Evolutionary conservation across 2,888 invertebrate species (phyloP).

Genomic region (Melolontha melolontha): DNA sequence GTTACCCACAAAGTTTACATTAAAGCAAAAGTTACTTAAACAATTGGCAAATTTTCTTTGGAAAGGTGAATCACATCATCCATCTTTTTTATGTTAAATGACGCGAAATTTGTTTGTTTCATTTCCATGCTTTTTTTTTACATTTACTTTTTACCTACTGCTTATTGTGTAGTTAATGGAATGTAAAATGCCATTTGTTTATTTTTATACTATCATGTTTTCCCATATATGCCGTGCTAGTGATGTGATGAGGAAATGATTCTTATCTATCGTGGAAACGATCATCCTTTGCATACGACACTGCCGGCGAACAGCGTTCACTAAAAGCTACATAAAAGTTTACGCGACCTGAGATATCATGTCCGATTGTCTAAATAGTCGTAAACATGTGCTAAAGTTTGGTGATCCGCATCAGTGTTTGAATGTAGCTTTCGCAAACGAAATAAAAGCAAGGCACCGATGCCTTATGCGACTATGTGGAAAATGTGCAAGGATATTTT

Average conservation of each 20-base stretch:
- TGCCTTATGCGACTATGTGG: not conserved
- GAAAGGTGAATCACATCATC: no score
- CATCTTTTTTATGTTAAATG: no score
- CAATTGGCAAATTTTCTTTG: no score
- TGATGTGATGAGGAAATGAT: conserved; percentile 15
- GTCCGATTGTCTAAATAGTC: conserved; percentile 18
- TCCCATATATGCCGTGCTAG: conserved; percentile 2
- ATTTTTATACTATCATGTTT: no score
- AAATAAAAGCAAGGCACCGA: not conserved
- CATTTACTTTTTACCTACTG: not conserved
- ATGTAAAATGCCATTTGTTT: not conserved
- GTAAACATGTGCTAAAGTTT: conserved; percentile 13
- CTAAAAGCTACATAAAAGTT: conserved; percentile 14
- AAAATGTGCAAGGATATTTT: not conserved
- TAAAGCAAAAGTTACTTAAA: no score
- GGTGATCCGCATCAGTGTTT: not conserved
- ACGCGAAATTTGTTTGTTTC: no score
- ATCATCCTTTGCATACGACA: conserved; percentile 9
- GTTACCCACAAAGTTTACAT: no score
- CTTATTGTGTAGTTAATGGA: conserved; percentile 2
- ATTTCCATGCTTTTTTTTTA: not conserved
- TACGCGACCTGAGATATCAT: conserved; percentile 10
- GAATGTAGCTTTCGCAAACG: not conserved
- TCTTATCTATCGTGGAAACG: conserved; percentile 13
- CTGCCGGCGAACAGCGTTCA: not conserved